A percentile compares a stretch with the other conserved stretches of the same genome.
phyloP scores from a whole-genome alignment of 2,113 vertebrate species.

The Archocentrus centrarchus region DNA sequence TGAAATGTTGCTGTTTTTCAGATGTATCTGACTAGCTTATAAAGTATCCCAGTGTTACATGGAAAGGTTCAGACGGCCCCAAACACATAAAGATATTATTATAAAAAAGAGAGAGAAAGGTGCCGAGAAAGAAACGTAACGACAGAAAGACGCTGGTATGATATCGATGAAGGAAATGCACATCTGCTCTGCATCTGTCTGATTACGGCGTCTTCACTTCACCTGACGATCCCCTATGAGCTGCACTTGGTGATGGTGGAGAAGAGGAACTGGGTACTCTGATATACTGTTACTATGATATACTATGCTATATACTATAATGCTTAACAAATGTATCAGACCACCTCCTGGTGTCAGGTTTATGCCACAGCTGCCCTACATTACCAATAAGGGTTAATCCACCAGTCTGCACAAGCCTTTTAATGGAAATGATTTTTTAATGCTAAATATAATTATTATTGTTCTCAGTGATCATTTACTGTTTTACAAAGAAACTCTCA shows the following conservation, averaged over 20 bases:
- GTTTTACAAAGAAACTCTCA: neutral
- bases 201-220: neutral
- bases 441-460: neutral
- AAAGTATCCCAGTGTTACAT: rapidly evolving
- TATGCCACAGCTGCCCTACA: no score
- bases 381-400: neutral
- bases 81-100: no score
- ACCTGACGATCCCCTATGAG: neutral
- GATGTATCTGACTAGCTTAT: no score
- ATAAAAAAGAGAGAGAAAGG: no score
- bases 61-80: neutral
- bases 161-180: neutral
- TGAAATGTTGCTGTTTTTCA: neutral
- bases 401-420: neutral
- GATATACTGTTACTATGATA: no score
- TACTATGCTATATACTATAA: no score
- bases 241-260: neutral
- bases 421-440: neutral
- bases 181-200: neutral
- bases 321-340: no score
- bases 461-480: neutral
- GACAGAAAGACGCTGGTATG: no score
- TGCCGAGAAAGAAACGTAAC: no score
- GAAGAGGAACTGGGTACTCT: neutral
- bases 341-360: no score